A percentile compares a stretch with the other conserved stretches of the same genome.
These are phyloP conservation scores for Dromius quadrimaculatus DNA, from an alignment of 2,888 invertebrate genomes.

Conservation along the genomic window DNA sequence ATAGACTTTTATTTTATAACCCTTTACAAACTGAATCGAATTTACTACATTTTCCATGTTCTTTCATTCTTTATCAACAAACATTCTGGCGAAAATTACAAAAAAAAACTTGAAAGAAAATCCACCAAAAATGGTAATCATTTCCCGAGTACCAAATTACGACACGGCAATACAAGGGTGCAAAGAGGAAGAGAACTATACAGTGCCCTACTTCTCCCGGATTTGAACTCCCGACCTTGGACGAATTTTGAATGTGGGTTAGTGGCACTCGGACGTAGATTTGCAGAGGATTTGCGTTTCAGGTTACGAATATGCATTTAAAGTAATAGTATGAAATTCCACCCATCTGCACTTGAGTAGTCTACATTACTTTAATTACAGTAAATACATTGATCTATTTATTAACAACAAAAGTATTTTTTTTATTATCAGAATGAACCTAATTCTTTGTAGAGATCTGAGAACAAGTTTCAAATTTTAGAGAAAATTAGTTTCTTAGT, in stretches of 20 bases:
- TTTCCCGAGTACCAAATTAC: background rate
- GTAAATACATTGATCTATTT: too few relatives aligned
- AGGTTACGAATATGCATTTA: too few relatives aligned
- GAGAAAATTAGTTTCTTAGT: too few relatives aligned
- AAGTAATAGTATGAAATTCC: too few relatives aligned
- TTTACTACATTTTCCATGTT: background rate
- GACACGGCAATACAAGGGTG: background rate
- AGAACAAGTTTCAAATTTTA: too few relatives aligned
- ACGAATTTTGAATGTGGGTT: constrained; percentile 22
- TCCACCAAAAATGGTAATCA: constrained; percentile 16
- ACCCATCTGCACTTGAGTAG: too few relatives aligned
- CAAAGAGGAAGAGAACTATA: background rate
- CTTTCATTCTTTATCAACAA: background rate
- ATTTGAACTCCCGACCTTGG: constrained; percentile 35
- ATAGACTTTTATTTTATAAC: too few relatives aligned
- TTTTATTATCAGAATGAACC: too few relatives aligned
- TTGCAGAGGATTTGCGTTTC: background rate
- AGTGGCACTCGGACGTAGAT: constrained; percentile 10
- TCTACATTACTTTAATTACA: too few relatives aligned
- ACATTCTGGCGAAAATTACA: background rate
- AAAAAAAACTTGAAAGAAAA: background rate
- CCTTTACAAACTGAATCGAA: background rate
- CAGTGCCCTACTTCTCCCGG: constrained; percentile 33
- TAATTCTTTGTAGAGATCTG: too few relatives aligned
- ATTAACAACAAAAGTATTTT: too few relatives aligned